Evolutionary conservation across 2,888 invertebrate species (phyloP).

Genomic region (Limnephilus rhombicus): DNA sequence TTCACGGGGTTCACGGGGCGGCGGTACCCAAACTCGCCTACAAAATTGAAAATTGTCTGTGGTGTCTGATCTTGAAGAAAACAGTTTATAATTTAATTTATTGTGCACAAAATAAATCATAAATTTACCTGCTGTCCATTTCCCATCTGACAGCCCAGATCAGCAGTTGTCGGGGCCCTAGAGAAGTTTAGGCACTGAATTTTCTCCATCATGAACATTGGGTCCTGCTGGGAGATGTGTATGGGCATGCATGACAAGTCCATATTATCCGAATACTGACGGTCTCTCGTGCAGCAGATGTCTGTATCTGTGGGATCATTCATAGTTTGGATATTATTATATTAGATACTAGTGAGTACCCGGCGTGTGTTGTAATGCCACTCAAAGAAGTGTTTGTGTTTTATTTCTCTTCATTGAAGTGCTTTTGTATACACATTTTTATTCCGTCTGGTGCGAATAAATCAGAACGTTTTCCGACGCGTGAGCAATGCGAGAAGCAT

Average conservation of each 20-base stretch:
- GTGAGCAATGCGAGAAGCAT: too few species aligned
- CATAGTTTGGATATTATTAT: neutral
- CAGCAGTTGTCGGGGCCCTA: conserved; percentile 69
- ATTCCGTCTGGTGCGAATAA: too few species aligned
- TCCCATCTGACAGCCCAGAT: conserved; percentile 67
- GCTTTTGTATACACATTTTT: too few species aligned
- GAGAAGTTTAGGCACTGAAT: conserved; percentile 71
- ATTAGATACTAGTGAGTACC: too few species aligned
- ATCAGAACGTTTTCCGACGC: too few species aligned
- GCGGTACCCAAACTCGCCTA: too few species aligned
- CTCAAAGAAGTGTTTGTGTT: too few species aligned
- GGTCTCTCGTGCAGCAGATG: conserved; percentile 47
- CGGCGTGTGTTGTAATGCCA: too few species aligned
- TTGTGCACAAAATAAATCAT: neutral
- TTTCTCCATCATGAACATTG: conserved; percentile 68
- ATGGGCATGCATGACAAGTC: conserved; percentile 72
- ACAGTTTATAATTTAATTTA: neutral
- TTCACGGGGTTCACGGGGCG: too few species aligned
- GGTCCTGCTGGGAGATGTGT: conserved; percentile 70
- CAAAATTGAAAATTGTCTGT: too few species aligned
- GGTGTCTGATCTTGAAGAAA: neutral
- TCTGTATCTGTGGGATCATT: neutral
- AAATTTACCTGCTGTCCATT: conserved; percentile 24
- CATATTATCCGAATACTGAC: conserved; percentile 56
- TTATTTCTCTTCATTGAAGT: too few species aligned